These are phyloP conservation scores for Exaiptasia diaphana DNA, from an alignment of 64 coral and sea anemone genomes.

Conservation along the genomic window DNA sequence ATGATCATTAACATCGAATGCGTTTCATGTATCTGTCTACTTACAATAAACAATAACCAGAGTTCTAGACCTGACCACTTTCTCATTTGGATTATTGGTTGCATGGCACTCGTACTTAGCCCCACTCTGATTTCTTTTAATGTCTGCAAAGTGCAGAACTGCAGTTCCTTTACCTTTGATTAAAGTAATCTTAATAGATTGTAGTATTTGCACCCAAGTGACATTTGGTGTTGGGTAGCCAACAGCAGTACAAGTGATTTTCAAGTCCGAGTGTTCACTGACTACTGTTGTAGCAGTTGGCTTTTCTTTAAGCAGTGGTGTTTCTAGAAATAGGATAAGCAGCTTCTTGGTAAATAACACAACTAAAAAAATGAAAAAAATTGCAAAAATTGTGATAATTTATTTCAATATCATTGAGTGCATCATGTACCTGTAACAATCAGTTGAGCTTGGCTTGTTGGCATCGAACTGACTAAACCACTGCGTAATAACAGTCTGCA, in stretches of 20 bases:
- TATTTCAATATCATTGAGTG: no score
- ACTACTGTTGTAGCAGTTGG: neutral
- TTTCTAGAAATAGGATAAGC: neutral
- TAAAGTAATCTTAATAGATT: neutral
- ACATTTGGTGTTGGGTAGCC: neutral
- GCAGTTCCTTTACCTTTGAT: neutral
- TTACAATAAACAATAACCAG: no score
- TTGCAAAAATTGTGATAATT: no score
- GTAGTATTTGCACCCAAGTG: neutral
- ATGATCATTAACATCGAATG: no score
- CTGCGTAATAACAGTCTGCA: neutral
- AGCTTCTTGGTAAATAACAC: no score
- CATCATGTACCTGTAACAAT: neutral
- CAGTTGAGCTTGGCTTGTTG: neutral
- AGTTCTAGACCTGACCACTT: neutral
- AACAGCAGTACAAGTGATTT: neutral
- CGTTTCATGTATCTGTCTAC: no score
- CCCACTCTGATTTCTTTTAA: neutral
- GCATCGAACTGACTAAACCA: no score
- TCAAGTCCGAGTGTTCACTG: neutral
- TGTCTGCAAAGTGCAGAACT: neutral
- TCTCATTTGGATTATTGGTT: neutral
- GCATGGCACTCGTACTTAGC: neutral
- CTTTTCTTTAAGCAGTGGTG: neutral
- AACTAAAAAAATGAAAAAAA: no score